These are phyloP conservation scores for Datnioides undecimradiatus DNA, from an alignment of 2,113 vertebrate genomes.

Conservation along the genomic window DNA sequence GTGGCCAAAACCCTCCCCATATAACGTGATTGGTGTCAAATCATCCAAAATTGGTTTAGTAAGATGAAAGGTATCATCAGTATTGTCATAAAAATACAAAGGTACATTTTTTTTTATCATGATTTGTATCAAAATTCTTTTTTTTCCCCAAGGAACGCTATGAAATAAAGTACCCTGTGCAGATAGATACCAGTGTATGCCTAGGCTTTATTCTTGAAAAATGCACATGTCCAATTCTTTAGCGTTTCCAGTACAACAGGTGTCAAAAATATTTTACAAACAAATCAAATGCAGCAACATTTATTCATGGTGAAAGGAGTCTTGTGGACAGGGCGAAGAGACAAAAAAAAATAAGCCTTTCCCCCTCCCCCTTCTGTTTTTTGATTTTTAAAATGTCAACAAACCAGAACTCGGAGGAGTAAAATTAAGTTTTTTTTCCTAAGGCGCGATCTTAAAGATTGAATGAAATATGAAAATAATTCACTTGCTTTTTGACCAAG, in stretches of 20 bases:
- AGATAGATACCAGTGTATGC: conserved; percentile 84
- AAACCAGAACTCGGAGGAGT: conserved; percentile 84
- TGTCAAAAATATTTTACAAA: conserved; percentile 88
- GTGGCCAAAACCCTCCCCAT: conserved; percentile 69
- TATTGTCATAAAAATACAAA: conserved; percentile 87
- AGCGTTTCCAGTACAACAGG: conserved; percentile 87
- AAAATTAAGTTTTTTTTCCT: conserved; percentile 88
- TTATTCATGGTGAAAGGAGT: conserved; percentile 70
- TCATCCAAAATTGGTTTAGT: conserved; percentile 79
- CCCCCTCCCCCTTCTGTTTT: conserved; percentile 26
- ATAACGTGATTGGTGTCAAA: conserved; percentile 76
- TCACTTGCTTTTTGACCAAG: conserved; percentile 87
- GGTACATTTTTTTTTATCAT: conserved; percentile 76
- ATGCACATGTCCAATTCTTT: conserved; percentile 81
- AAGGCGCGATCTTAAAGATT: conserved; percentile 88
- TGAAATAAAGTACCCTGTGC: conserved; percentile 88
- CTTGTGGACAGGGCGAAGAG: conserved; percentile 67
- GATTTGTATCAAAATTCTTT: conserved; percentile 84
- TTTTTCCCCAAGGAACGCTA: conserved; percentile 75
- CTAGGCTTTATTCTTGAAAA: conserved; percentile 81
- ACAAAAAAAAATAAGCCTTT: conserved; percentile 13
- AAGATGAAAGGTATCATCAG: conserved; percentile 74
- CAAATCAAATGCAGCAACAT: conserved; percentile 87
- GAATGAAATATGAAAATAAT: conserved; percentile 88
- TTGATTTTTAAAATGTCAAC: conserved; percentile 83